Percentiles rank a stretch among this genome's conserved stretches.
Conservation (phyloP, 2,888 invertebrate genomes). For the Morpho helenor region DNA sequence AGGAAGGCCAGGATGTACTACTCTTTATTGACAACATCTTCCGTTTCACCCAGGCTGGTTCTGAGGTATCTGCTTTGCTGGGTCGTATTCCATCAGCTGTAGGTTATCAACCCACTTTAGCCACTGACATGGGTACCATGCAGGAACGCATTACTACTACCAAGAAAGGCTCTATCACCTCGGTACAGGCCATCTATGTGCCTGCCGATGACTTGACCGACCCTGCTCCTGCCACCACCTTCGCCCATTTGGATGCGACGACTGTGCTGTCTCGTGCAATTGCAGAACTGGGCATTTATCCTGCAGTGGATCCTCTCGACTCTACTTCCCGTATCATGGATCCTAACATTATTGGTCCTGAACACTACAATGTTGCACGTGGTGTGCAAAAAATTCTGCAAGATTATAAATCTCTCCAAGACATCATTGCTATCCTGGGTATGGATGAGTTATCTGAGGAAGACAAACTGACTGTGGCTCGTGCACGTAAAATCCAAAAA, state of each 20-base stretch:
- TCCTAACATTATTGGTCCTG: constrained; percentile 92
- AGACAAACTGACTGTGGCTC: constrained; percentile 95
- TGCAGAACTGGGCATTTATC: constrained; percentile 95
- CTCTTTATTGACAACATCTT: constrained; percentile 98
- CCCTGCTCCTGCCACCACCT: constrained; percentile 97
- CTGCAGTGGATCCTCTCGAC: constrained; percentile 96
- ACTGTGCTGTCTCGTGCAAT: constrained; percentile 96
- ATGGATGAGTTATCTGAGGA: constrained; percentile 93
- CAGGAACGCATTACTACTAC: constrained; percentile 98
- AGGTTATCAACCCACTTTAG: constrained; percentile 97
- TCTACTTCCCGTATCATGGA: constrained; percentile 97
- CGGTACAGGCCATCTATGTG: constrained; percentile 97
- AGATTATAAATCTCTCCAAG: constrained; percentile 86
- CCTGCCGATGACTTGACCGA: constrained; percentile 98
- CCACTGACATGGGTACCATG: constrained; percentile 99
- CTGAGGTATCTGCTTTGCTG: constrained; percentile 93
- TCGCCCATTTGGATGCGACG: constrained; percentile 97
- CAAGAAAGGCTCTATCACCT: constrained; percentile 95
- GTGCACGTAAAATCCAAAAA: constrained; percentile 96
- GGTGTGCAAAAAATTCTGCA: constrained; percentile 96
- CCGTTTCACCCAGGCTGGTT: constrained; percentile 95
- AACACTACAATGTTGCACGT: constrained; percentile 94
- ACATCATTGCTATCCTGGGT: constrained; percentile 97
- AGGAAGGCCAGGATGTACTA: constrained; percentile 96
- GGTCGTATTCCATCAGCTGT: constrained; percentile 98